These are phyloP conservation scores for Apocrypta bakeri DNA, from an alignment of 1,140 invertebrate genomes.

Conservation along the genomic window DNA sequence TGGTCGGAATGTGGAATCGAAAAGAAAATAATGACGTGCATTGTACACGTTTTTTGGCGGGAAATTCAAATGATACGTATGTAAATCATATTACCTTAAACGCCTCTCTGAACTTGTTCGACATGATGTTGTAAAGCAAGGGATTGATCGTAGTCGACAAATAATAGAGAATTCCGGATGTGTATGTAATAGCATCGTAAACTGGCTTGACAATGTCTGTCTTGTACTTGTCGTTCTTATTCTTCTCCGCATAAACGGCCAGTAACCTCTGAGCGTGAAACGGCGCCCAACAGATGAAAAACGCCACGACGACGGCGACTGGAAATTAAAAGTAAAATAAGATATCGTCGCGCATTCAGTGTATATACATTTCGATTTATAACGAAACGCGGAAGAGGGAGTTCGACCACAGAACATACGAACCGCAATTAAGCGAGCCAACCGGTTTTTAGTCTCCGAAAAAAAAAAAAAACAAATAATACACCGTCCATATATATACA, in stretches of 20 bases:
- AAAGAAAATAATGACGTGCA: too few species aligned
- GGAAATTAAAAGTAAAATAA: constrained; percentile 50
- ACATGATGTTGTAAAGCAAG: constrained; percentile 91
- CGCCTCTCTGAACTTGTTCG: constrained; percentile 88
- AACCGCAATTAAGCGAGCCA: neutral
- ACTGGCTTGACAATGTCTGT: constrained; percentile 68
- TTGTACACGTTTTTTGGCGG: neutral
- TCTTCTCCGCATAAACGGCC: constrained; percentile 79
- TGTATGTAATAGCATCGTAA: constrained; percentile 80
- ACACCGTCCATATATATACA: neutral
- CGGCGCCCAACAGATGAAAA: constrained; percentile 96
- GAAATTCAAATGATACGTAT: constrained; percentile 5
- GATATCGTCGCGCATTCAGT: neutral
- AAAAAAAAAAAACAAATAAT: too few species aligned
- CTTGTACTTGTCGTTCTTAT: constrained; percentile 61
- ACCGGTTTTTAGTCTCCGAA: neutral
- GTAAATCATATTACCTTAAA: constrained; percentile 79
- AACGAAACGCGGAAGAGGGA: constrained; percentile 1
- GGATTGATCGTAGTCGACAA: constrained; percentile 88
- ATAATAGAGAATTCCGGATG: constrained; percentile 83
- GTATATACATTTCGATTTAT: neutral
- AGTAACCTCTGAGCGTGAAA: constrained; percentile 92
- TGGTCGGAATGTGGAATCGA: too few species aligned
- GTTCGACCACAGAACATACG: too few species aligned
- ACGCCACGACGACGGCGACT: constrained; percentile 95